Percentiles rank a stretch among this genome's conserved stretches.
These are phyloP conservation scores for Pseudorectes ferrugineus DNA, from an alignment of 2,113 vertebrate genomes.

Conservation along the genomic window DNA sequence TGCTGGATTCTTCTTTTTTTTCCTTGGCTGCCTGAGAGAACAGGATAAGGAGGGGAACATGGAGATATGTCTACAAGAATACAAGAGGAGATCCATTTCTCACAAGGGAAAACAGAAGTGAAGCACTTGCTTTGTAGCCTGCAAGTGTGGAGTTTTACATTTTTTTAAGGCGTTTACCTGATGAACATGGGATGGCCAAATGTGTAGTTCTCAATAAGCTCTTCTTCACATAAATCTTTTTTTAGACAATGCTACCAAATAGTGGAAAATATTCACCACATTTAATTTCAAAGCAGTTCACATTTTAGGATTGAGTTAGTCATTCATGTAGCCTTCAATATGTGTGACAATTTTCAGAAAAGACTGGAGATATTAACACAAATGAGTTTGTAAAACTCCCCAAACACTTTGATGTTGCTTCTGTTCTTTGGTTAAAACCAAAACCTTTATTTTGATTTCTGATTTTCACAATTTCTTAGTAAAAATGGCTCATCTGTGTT, in stretches of 20 bases:
- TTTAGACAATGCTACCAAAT: neutral
- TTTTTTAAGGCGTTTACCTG: neutral
- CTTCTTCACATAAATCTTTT: neutral
- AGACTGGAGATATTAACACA: neutral
- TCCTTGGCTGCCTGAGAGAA: neutral
- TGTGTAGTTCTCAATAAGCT: neutral
- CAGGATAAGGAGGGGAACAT: accelerated
- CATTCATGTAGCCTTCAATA: neutral
- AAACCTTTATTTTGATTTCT: neutral
- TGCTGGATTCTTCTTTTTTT: neutral
- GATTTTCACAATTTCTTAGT: neutral
- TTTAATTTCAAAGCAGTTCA: neutral
- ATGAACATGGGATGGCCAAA: neutral
- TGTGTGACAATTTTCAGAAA: neutral
- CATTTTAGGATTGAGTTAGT: neutral
- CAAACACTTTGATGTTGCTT: neutral
- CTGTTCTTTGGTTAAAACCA: neutral
- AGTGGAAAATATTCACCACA: neutral
- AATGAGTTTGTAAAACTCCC: neutral
- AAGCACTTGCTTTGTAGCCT: neutral
- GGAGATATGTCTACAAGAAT: neutral
- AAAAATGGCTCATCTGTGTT: neutral
- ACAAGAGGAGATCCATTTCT: neutral
- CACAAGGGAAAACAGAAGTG: neutral
- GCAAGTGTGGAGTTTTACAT: neutral